Conservation (phyloP, 2,113 vertebrate genomes). For the Propithecus coquereli region DNA sequence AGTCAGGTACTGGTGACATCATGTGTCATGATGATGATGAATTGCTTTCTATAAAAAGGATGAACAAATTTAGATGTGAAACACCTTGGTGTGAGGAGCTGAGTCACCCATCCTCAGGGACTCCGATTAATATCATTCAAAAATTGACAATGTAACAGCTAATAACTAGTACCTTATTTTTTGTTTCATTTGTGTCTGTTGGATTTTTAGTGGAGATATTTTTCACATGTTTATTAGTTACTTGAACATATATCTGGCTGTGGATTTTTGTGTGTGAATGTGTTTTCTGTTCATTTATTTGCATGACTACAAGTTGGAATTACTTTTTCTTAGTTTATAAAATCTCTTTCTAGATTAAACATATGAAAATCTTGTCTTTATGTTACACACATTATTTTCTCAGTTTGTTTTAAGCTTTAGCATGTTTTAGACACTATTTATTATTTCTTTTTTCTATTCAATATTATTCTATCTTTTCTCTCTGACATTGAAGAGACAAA, state of each 20-base stretch:
- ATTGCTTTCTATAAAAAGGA: not conserved
- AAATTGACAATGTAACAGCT: not conserved
- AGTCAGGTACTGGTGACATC: not conserved
- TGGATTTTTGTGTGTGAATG: not conserved
- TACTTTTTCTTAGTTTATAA: not conserved
- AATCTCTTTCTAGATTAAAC: slow-evolving; percentile 6
- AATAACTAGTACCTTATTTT: not conserved
- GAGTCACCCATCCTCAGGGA: not conserved
- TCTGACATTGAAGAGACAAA: slow-evolving; percentile 53
- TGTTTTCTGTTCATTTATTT: not conserved
- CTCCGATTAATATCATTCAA: not conserved
- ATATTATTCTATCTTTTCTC: slow-evolving; percentile 38
- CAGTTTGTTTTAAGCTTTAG: not conserved
- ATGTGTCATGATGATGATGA: not conserved
- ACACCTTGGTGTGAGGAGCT: not conserved
- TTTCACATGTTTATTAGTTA: not conserved
- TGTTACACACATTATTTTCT: not conserved
- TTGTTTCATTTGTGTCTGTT: not conserved
- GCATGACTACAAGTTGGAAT: not conserved
- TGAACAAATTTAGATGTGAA: rapidly evolving
- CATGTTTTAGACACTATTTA: slow-evolving; percentile 28
- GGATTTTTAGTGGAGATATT: not conserved
- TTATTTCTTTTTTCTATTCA: slow-evolving; percentile 15
- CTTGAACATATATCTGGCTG: not conserved
- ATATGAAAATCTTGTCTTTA: slow-evolving; percentile 17